phyloP scores from a whole-genome alignment of 2,113 vertebrate genomes.

The Chrysemys picta region DNA sequence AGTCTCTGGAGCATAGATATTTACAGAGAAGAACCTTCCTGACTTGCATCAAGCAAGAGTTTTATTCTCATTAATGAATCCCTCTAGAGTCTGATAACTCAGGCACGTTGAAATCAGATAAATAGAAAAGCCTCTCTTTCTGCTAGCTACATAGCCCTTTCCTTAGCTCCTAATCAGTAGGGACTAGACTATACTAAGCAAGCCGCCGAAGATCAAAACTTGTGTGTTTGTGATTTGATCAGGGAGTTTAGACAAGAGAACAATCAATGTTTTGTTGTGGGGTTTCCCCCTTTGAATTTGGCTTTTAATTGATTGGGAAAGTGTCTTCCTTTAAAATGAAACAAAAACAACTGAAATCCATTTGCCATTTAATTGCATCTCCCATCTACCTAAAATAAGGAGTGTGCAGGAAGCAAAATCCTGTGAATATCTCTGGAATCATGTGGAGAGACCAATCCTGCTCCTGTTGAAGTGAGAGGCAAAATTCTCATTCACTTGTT shows the following conservation, averaged over 20 bases:
- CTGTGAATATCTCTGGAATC: background rate
- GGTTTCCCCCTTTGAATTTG: background rate
- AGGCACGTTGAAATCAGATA: conserved; percentile 67
- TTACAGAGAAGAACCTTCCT: conserved; percentile 49
- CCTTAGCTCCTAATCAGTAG: conserved; percentile 63
- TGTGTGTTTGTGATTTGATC: background rate
- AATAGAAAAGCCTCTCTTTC: conserved; percentile 57
- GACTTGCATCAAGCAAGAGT: conserved; percentile 63
- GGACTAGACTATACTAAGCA: conserved; percentile 38
- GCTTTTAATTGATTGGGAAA: background rate
- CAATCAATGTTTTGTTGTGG: background rate
- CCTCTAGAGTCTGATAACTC: conserved; percentile 68
- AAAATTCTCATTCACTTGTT: background rate
- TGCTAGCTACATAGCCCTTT: conserved; percentile 57
- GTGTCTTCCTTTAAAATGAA: background rate
- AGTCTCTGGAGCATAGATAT: conserved; percentile 59
- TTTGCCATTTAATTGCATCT: background rate
- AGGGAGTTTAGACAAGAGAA: background rate
- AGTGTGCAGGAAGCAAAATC: background rate
- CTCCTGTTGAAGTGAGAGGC: background rate
- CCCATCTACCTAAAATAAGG: background rate
- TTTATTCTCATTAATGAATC: conserved; percentile 71
- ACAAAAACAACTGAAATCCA: background rate
- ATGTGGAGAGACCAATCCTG: background rate
- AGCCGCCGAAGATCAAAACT: conserved; percentile 60